Conservation (phyloP, 2,888 invertebrate species). For the Ochropleura plecta region DNA sequence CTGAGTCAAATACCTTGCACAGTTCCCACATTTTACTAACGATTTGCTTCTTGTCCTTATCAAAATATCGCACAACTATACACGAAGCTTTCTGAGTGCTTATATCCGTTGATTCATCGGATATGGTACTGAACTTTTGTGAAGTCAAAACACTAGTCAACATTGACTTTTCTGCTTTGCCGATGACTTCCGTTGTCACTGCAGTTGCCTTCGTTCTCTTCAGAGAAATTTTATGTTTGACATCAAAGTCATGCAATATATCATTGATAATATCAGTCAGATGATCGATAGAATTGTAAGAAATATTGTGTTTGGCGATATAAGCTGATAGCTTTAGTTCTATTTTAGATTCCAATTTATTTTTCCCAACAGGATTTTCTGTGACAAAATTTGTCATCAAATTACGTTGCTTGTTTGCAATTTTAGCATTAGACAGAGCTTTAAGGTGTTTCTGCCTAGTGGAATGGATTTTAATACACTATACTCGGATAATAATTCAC, state of each 20-base stretch:
- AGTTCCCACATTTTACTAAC: too few relatives aligned
- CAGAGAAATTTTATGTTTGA: neutral
- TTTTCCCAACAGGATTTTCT: slow-evolving; percentile 17
- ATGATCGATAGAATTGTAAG: too few relatives aligned
- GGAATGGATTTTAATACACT: neutral
- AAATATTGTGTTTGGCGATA: too few relatives aligned
- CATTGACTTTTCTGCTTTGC: slow-evolving; percentile 1
- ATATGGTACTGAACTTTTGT: slow-evolving; percentile 7
- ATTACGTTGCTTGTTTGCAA: slow-evolving; percentile 30
- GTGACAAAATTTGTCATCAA: slow-evolving; percentile 21
- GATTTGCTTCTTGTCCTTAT: too few relatives aligned
- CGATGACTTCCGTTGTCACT: slow-evolving; percentile 5
- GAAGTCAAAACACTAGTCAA: neutral
- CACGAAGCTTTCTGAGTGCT: too few relatives aligned
- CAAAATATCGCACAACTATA: too few relatives aligned
- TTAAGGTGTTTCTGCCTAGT: slow-evolving; percentile 31
- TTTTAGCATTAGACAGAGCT: slow-evolving; percentile 28
- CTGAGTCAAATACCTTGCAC: too few relatives aligned
- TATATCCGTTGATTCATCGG: slow-evolving; percentile 6
- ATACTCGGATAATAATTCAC: slow-evolving; percentile 16
- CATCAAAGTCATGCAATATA: too few relatives aligned
- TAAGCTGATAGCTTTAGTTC: too few relatives aligned
- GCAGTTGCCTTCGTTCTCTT: slow-evolving; percentile 4
- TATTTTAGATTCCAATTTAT: too few relatives aligned
- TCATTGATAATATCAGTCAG: too few relatives aligned